These are phyloP conservation scores for Prionailurus viverrinus DNA, from an alignment of 2,113 vertebrate species.

Conservation along the genomic window DNA sequence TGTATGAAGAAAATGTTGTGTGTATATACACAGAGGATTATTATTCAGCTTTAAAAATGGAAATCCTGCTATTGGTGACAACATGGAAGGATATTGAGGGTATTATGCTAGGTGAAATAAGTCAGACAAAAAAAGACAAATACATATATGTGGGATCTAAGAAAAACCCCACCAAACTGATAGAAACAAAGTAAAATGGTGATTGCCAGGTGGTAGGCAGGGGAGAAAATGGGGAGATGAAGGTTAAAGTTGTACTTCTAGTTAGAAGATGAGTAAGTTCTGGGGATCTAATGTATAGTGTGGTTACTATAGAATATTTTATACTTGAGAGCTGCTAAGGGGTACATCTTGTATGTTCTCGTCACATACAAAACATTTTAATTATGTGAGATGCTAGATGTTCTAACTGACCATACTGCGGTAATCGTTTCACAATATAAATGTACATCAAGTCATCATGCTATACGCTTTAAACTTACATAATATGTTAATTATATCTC, in stretches of 20 bases:
- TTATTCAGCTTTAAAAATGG: background rate
- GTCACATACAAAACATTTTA: background rate
- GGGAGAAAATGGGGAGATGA: background rate
- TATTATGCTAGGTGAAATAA: background rate
- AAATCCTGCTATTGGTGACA: background rate
- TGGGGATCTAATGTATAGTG: background rate
- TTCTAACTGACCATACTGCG: background rate
- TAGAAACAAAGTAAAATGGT: constrained; percentile 22
- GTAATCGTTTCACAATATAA: background rate
- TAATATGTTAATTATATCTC: constrained; percentile 37
- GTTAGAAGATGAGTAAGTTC: background rate
- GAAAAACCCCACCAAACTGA: background rate
- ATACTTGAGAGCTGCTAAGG: background rate
- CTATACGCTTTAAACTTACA: background rate
- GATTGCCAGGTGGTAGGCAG: background rate
- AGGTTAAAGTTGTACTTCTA: background rate
- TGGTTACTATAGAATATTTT: background rate
- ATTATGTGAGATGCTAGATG: background rate
- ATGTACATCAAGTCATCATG: background rate
- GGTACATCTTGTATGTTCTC: background rate
- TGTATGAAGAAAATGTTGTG: background rate
- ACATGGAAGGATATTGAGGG: background rate
- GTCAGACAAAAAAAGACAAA: background rate
- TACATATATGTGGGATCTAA: background rate
- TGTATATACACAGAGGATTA: background rate